phyloP scores from a whole-genome alignment of 2,888 invertebrate species.

The Nysson spinosus region DNA sequence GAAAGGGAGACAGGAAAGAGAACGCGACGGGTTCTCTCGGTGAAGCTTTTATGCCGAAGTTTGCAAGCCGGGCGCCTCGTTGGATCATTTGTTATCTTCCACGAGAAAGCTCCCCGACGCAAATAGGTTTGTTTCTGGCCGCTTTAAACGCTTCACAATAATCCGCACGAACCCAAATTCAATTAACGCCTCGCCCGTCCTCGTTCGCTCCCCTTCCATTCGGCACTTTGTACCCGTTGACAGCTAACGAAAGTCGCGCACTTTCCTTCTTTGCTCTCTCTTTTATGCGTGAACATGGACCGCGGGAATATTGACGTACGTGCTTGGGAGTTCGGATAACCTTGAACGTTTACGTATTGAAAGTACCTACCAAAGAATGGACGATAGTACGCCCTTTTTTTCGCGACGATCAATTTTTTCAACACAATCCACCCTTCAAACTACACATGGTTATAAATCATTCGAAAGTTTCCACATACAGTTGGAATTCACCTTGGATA shows the following conservation, averaged over 20 bases:
- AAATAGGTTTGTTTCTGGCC: constrained; percentile 71
- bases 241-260: constrained; percentile 52
- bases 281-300: constrained; percentile 28
- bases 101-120: constrained; percentile 70
- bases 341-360: constrained; percentile 27
- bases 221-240: constrained; percentile 57
- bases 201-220: constrained; percentile 40
- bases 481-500: too few species aligned
- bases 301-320: constrained; percentile 46
- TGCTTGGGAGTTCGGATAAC: constrained; percentile 44
- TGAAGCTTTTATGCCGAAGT: constrained; percentile 63
- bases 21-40: constrained; percentile 37
- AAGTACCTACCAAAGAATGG: too few species aligned
- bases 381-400: background rate
- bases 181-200: constrained; percentile 64
- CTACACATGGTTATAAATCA: too few species aligned
- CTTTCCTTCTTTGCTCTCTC: constrained; percentile 44
- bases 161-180: constrained; percentile 67
- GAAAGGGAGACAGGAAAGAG: constrained; percentile 10
- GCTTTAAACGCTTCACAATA: constrained; percentile 72
- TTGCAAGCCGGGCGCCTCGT: constrained; percentile 60
- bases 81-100: constrained; percentile 67
- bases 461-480: too few species aligned
- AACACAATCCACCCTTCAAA: too few species aligned
- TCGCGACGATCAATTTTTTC: background rate